These are phyloP conservation scores for Eueremaeus valkanovi DNA, from an alignment of 2,888 invertebrate genomes.

Conservation along the genomic window DNA sequence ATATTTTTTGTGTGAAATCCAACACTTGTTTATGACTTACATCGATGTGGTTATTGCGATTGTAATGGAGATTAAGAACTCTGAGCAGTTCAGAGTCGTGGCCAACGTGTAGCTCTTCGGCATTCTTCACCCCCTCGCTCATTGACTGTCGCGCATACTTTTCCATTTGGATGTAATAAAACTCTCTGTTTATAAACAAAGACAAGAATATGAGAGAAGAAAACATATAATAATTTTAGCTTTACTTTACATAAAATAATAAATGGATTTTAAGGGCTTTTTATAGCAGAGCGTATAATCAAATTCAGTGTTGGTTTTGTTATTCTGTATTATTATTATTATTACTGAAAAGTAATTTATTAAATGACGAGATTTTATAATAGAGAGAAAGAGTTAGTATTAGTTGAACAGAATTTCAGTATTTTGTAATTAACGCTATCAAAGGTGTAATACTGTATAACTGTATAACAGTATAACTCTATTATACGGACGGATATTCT, in stretches of 20 bases:
- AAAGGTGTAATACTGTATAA: too few species aligned
- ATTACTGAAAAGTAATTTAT: slow-evolving; percentile 15
- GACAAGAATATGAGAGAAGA: background rate
- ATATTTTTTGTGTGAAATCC: background rate
- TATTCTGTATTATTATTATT: background rate
- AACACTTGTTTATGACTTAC: slow-evolving; percentile 58
- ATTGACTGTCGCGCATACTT: slow-evolving; percentile 98
- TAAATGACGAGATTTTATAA: slow-evolving; percentile 11
- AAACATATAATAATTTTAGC: background rate
- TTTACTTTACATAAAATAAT: background rate
- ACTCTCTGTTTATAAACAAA: slow-evolving; percentile 73
- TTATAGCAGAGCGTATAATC: background rate
- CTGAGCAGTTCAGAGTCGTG: slow-evolving; percentile 95
- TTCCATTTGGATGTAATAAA: slow-evolving; percentile 99
- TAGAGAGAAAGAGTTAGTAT: slow-evolving; percentile 20
- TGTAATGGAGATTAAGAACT: slow-evolving; percentile 97
- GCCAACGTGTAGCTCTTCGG: slow-evolving; percentile 88
- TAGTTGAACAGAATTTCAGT: background rate
- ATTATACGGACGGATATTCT: slow-evolving; percentile 29
- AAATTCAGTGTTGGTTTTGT: slow-evolving; percentile 13
- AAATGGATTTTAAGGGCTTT: slow-evolving; percentile 9
- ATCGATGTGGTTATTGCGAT: slow-evolving; percentile 94
- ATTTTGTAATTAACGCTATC: slow-evolving; percentile 30
- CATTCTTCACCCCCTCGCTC: slow-evolving; percentile 88
- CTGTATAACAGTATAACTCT: too few species aligned